A percentile compares a stretch with the other conserved stretches of the same genome.
Conservation (phyloP, 2,797 vertebrate species). For the Morus bassanus region DNA sequence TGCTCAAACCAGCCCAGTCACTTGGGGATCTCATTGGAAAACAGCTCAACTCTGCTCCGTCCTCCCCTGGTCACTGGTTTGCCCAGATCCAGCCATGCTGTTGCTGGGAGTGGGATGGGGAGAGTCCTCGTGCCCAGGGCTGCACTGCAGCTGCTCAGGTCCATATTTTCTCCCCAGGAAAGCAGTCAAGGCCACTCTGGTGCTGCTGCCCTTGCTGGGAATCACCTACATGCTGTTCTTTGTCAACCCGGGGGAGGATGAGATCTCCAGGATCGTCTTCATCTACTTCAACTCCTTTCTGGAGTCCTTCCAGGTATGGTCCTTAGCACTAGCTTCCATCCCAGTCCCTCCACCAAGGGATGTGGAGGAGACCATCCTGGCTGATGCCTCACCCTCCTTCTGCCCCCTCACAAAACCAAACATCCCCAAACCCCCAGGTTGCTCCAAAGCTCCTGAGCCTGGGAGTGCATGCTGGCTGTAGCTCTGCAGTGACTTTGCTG, state of each 20-base stretch:
- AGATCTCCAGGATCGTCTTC: constrained; percentile 88
- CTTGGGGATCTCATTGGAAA: neutral
- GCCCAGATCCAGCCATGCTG: neutral
- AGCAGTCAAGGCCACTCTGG: constrained; percentile 91
- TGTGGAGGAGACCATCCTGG: neutral
- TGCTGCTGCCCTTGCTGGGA: constrained; percentile 88
- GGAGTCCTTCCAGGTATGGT: constrained; percentile 89
- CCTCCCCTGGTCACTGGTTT: neutral
- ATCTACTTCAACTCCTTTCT: constrained; percentile 94
- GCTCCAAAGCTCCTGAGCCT: neutral
- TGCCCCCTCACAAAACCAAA: neutral
- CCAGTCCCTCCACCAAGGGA: neutral
- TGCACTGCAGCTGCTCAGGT: neutral
- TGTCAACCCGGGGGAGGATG: constrained; percentile 90
- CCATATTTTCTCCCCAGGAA: constrained; percentile 73
- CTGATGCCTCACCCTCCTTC: fast-evolving
- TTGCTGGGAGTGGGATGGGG: neutral
- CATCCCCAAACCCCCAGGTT: neutral
- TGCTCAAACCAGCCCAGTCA: neutral
- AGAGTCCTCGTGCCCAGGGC: neutral
- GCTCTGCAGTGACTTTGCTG: neutral
- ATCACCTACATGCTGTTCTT: constrained; percentile 97
- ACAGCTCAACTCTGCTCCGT: neutral
- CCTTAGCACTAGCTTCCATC: neutral
- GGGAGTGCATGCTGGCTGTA: neutral